These are phyloP conservation scores for Nesoenas mayeri DNA, from an alignment of 2,113 vertebrate genomes.

Conservation along the genomic window DNA sequence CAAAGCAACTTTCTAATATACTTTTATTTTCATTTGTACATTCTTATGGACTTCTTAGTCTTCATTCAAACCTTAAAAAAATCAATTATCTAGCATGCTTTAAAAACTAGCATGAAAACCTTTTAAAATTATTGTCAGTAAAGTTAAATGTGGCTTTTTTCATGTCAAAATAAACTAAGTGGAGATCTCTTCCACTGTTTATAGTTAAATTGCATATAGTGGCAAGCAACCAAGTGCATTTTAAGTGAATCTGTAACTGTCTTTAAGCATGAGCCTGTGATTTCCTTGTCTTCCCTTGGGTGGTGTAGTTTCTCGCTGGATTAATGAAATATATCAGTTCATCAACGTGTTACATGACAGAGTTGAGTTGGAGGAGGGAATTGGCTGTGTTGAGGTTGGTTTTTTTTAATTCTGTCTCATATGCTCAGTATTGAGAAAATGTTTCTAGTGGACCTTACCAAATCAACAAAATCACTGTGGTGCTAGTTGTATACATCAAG, in stretches of 20 bases:
- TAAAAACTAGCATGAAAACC: not conserved
- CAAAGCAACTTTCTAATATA: not conserved
- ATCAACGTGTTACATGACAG: not conserved
- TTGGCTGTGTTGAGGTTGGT: not conserved
- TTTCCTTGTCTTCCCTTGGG: not conserved
- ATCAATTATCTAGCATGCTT: not conserved
- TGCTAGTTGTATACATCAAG: not conserved
- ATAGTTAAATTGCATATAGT: not conserved
- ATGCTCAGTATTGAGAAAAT: not conserved
- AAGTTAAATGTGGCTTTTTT: not conserved
- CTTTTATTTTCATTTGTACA: not conserved
- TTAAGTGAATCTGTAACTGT: not conserved
- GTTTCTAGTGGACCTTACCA: not conserved
- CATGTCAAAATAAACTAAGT: not conserved
- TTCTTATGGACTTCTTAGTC: not conserved
- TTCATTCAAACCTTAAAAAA: not conserved
- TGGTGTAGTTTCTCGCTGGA: not conserved
- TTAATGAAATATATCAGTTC: not conserved
- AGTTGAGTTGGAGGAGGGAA: not conserved
- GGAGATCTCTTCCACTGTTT: not conserved
- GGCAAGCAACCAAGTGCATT: not conserved
- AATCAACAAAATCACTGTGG: not conserved
- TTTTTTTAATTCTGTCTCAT: not conserved
- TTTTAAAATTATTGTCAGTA: not conserved
- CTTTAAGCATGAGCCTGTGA: not conserved